These are phyloP conservation scores for Oedothorax gibbosus DNA, from an alignment of 1,140 invertebrate genomes.

Conservation along the genomic window DNA sequence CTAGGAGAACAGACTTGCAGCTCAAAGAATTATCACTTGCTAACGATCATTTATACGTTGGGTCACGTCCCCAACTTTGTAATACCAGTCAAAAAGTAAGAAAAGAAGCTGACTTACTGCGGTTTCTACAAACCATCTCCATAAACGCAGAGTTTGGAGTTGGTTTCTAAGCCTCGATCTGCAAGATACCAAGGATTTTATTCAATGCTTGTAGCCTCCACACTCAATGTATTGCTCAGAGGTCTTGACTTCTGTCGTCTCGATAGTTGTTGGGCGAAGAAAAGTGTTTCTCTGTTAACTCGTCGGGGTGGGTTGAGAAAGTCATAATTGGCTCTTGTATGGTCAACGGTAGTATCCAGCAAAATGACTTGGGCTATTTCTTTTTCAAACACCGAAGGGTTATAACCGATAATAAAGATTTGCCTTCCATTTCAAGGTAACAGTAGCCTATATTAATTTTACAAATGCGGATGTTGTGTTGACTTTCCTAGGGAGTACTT, in stretches of 20 bases:
- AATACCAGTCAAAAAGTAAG: constrained; percentile 40
- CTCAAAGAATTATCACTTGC: constrained; percentile 47
- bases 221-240: background rate
- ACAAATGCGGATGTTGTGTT: too few species aligned
- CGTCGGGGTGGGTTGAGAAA: too few species aligned
- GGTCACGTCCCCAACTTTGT: constrained; percentile 52
- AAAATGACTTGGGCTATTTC: too few species aligned
- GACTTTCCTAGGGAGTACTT: too few species aligned
- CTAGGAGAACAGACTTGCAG: too few species aligned
- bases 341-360: too few species aligned
- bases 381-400: too few species aligned
- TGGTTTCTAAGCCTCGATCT: too few species aligned
- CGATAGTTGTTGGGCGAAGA: background rate
- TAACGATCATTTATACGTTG: constrained; percentile 32
- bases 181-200: constrained; percentile 18
- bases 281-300: too few species aligned
- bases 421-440: too few species aligned
- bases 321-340: background rate
- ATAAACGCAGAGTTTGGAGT: constrained; percentile 41
- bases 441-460: too few species aligned
- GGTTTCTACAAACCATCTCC: constrained; percentile 27
- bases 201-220: background rate
- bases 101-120: background rate
- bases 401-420: too few species aligned
- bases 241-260: background rate